A percentile compares a stretch with the other conserved stretches of the same genome.
These are phyloP conservation scores for Onthophagus sagittarius DNA, from an alignment of 2,888 invertebrate genomes.

Conservation along the genomic window DNA sequence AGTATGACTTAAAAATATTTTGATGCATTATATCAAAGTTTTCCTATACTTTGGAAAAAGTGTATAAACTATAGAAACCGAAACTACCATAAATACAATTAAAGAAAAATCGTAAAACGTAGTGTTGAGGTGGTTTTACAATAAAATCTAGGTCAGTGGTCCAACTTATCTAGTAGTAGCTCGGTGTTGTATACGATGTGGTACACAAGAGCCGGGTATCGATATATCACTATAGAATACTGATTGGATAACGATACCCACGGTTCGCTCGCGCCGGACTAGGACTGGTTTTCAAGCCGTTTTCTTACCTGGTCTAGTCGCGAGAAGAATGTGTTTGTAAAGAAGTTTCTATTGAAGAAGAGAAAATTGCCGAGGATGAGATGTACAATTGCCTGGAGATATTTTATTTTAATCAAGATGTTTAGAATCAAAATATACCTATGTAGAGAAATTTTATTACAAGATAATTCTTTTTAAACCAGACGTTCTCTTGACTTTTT, in stretches of 20 bases:
- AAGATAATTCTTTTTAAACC: too few relatives aligned
- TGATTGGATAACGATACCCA: background rate
- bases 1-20: too few relatives aligned
- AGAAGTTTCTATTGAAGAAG: background rate
- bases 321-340: background rate
- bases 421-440: background rate
- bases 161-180: background rate
- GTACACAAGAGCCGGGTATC: background rate
- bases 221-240: background rate
- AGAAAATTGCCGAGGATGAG: background rate
- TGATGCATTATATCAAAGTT: background rate
- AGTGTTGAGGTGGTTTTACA: background rate
- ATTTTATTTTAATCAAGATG: background rate
- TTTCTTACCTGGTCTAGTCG: background rate
- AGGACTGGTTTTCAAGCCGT: background rate
- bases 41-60: background rate
- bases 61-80: background rate
- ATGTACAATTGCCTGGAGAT: background rate
- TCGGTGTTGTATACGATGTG: background rate
- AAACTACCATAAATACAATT: background rate
- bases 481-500: too few relatives aligned
- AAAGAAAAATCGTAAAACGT: background rate
- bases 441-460: background rate
- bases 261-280: background rate
- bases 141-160: background rate